Conservation (phyloP, 2,888 invertebrate genomes). For the Marasmarcha lunaedactyla region DNA sequence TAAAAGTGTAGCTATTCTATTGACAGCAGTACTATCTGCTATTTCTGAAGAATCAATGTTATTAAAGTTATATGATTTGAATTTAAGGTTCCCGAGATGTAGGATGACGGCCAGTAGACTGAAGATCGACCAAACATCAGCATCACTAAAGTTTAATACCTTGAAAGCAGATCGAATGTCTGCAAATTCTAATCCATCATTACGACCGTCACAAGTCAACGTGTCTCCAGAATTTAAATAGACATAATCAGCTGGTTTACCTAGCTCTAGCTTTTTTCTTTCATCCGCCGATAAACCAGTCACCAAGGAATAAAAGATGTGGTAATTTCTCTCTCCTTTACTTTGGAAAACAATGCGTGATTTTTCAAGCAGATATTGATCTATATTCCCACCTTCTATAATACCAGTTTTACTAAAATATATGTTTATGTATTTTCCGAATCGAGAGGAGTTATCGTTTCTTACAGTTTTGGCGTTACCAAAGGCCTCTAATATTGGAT, state of each 20-base stretch:
- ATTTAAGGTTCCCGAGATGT: slow-evolving; percentile 92
- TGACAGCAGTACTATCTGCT: slow-evolving; percentile 75
- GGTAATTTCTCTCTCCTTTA: slow-evolving; percentile 92
- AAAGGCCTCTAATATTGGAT: slow-evolving; percentile 96
- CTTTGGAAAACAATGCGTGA: slow-evolving; percentile 92
- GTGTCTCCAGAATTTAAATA: slow-evolving; percentile 86
- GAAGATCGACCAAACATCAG: slow-evolving; percentile 87
- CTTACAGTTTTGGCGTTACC: slow-evolving; percentile 96
- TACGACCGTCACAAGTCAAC: slow-evolving; percentile 82
- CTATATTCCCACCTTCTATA: slow-evolving; percentile 94
- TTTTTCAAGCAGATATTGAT: slow-evolving; percentile 95
- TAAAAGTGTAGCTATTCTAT: slow-evolving; percentile 77
- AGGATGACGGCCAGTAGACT: slow-evolving; percentile 88
- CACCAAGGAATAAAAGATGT: slow-evolving; percentile 93
- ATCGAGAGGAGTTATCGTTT: slow-evolving; percentile 96
- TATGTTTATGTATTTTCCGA: slow-evolving; percentile 95
- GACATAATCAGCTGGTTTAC: slow-evolving; percentile 78
- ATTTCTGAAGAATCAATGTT: slow-evolving; percentile 93
- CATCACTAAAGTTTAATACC: slow-evolving; percentile 86
- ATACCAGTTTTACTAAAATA: slow-evolving; percentile 85
- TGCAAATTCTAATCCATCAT: slow-evolving; percentile 87
- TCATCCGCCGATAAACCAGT: slow-evolving; percentile 86
- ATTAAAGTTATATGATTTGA: slow-evolving; percentile 78
- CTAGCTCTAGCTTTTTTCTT: slow-evolving; percentile 80
- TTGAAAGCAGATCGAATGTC: slow-evolving; percentile 94